Conservation (phyloP, 2,888 invertebrate species). For the Microctonus aethiopoides region DNA sequence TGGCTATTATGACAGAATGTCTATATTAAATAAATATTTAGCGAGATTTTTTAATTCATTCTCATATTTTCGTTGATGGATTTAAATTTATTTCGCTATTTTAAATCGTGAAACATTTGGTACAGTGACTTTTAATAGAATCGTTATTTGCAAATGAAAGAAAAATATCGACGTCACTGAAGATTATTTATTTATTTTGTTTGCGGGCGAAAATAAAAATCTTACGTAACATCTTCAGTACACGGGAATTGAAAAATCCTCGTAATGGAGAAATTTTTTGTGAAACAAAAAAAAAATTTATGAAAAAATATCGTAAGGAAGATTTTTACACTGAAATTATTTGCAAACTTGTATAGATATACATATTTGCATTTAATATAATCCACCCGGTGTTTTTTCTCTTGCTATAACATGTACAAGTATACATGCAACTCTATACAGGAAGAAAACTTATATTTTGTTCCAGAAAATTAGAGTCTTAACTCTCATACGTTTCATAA, state of each 20-base stretch:
- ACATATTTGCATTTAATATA: background rate
- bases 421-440: background rate
- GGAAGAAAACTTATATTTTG: background rate
- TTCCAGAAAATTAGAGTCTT: background rate
- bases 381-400: background rate
- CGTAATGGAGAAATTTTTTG: background rate
- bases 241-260: background rate
- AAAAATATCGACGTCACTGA: background rate
- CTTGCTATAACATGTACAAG: background rate
- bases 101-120: background rate
- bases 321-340: background rate
- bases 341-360: background rate
- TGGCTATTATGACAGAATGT: no score
- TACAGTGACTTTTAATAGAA: background rate
- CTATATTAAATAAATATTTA: no score
- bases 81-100: background rate
- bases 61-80: background rate
- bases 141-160: background rate
- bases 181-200: background rate
- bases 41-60: background rate
- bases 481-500: background rate
- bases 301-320: background rate
- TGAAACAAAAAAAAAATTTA: background rate
- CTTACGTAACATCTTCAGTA: background rate
- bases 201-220: background rate